These are phyloP conservation scores for Boleophthalmus pectinirostris DNA, from an alignment of 2,113 vertebrate species.

Conservation along the genomic window DNA sequence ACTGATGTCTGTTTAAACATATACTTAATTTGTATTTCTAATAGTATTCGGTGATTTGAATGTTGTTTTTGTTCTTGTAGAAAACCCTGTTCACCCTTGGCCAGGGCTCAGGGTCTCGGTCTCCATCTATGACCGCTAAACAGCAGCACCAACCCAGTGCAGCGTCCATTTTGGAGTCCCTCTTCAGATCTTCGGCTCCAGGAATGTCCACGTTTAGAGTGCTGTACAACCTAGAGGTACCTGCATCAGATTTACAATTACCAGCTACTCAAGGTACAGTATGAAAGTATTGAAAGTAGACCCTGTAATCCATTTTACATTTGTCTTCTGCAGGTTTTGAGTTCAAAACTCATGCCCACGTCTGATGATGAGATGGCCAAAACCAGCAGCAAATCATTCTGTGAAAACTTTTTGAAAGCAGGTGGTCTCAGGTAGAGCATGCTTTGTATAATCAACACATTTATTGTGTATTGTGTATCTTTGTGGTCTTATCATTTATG, in stretches of 20 bases:
- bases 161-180: slow-evolving; percentile 92
- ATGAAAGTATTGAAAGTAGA: not conserved
- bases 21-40: not conserved
- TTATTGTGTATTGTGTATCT: not conserved
- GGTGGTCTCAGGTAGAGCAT: slow-evolving; percentile 88
- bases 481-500: slow-evolving; percentile 5
- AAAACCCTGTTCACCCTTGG: slow-evolving; percentile 91
- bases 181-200: slow-evolving; percentile 95
- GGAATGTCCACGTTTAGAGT: slow-evolving; percentile 99
- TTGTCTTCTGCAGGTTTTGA: slow-evolving; percentile 85
- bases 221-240: slow-evolving; percentile 96
- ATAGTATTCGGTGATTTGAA: not conserved
- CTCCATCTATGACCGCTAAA: slow-evolving; percentile 93
- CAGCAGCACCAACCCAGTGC: slow-evolving; percentile 97
- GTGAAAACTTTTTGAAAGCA: slow-evolving; percentile 98
- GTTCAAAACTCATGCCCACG: slow-evolving; percentile 98
- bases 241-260: not conserved
- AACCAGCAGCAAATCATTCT: slow-evolving; percentile 98
- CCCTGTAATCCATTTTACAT: not conserved
- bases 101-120: slow-evolving; percentile 88
- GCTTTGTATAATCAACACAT: not conserved
- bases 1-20: not conserved
- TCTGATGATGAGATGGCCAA: slow-evolving; percentile 99
- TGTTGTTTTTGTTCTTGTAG: slow-evolving; percentile 65
- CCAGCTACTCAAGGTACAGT: not conserved